Percentiles rank a stretch among this genome's conserved stretches.
These are phyloP conservation scores for Channa maculata DNA, from an alignment of 2,113 vertebrate genomes.

Conservation along the genomic window DNA sequence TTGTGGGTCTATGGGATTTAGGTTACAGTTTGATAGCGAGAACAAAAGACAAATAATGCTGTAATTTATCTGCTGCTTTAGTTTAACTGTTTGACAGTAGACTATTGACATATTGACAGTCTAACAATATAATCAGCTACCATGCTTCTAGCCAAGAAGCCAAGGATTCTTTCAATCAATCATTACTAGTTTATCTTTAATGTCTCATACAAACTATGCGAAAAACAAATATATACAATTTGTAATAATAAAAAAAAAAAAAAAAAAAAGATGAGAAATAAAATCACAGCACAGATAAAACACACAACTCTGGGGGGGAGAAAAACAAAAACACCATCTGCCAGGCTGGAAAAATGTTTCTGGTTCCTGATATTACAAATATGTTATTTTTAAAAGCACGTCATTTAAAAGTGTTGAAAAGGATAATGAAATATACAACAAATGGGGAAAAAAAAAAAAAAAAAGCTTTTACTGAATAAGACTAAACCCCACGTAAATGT, in stretches of 20 bases:
- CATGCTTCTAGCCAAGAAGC: constrained; percentile 55
- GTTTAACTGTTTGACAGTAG: constrained; percentile 50
- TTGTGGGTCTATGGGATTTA: constrained; percentile 81
- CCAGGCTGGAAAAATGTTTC: constrained; percentile 48
- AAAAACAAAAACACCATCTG: constrained; percentile 40
- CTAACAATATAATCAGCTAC: constrained; percentile 56
- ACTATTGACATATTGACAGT: constrained; percentile 53
- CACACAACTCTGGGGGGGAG: constrained; percentile 71
- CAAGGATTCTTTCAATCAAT: constrained; percentile 43
- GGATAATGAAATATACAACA: constrained; percentile 68
- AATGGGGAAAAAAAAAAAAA: constrained; percentile 42
- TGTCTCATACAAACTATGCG: constrained; percentile 67
- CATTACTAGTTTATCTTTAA: constrained; percentile 43
- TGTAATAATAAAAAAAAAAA: constrained; percentile 61
- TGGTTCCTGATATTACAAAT: constrained; percentile 68
- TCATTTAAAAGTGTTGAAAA: constrained; percentile 73
- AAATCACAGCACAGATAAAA: constrained; percentile 83
- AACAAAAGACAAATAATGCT: constrained; percentile 64
- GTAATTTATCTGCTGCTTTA: constrained; percentile 25
- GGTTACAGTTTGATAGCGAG: constrained; percentile 76
- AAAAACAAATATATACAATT: constrained; percentile 82
- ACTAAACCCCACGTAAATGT: constrained; percentile 51
- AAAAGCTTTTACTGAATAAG: constrained; percentile 39
- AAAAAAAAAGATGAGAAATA: constrained; percentile 11
- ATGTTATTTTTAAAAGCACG: constrained; percentile 73